These are phyloP conservation scores for Dicentrarchus labrax DNA, from an alignment of 2,113 vertebrate genomes.

Conservation along the genomic window DNA sequence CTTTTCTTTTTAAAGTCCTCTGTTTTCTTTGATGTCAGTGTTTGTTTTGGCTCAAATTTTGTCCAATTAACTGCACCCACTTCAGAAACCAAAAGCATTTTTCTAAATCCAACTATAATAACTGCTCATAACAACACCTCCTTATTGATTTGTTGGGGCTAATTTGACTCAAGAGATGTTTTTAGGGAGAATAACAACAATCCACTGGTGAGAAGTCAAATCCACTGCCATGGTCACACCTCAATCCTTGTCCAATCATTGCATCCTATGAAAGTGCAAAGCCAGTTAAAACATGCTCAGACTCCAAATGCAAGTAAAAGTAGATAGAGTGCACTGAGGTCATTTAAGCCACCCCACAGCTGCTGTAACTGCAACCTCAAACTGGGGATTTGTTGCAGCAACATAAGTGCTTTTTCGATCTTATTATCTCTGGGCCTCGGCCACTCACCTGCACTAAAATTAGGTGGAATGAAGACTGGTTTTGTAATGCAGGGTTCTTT, in stretches of 20 bases:
- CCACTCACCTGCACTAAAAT: conserved; percentile 14
- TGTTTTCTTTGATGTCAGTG: not conserved
- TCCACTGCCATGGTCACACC: conserved; percentile 20
- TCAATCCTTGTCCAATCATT: conserved; percentile 27
- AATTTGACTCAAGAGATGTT: conserved; percentile 44
- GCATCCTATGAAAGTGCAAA: conserved; percentile 33
- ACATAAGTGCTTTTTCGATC: conserved; percentile 41
- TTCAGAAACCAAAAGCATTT: conserved; percentile 27
- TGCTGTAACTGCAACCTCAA: conserved; percentile 26
- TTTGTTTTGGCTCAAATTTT: conserved; percentile 2
- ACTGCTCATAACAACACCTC: conserved; percentile 15
- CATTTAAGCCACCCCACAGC: conserved; percentile 14
- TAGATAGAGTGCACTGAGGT: conserved; percentile 27
- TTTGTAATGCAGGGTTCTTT: not conserved
- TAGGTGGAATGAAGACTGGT: conserved; percentile 12
- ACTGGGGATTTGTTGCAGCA: conserved; percentile 25
- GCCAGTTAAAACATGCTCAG: conserved; percentile 44
- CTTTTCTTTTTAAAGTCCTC: not conserved
- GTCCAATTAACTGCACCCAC: conserved; percentile 17
- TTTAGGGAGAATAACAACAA: conserved; percentile 30
- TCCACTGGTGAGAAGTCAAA: conserved; percentile 19
- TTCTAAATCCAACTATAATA: conserved; percentile 11
- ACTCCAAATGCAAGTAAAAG: conserved; percentile 27
- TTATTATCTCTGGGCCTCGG: conserved; percentile 16
- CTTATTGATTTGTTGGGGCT: conserved; percentile 34